Conservation (phyloP, 2,113 vertebrate genomes). For the Nansenia antarctica region DNA sequence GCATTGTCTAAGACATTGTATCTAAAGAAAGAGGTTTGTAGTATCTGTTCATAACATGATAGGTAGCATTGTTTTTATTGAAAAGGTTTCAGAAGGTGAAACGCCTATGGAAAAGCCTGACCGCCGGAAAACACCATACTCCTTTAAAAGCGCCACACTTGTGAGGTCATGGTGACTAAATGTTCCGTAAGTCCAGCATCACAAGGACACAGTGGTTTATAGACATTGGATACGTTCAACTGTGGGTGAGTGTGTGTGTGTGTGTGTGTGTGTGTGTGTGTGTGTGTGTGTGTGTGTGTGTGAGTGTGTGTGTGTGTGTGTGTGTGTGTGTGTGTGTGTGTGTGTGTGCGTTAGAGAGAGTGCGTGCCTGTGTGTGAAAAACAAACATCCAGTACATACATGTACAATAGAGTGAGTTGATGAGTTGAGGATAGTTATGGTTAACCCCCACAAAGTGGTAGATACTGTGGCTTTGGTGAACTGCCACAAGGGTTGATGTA, state of each 20-base stretch:
- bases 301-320: constrained; percentile 15
- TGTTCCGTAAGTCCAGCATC: constrained; percentile 12
- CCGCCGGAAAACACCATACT: constrained; percentile 13
- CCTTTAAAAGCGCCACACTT: constrained; percentile 16
- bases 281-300: constrained; percentile 24
- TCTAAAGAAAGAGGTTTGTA: constrained; percentile 32
- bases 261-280: constrained; percentile 23
- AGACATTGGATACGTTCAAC: constrained; percentile 21
- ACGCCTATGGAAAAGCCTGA: neutral
- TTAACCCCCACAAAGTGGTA: neutral
- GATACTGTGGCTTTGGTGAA: neutral
- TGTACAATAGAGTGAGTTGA: neutral
- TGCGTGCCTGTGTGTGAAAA: constrained; percentile 10
- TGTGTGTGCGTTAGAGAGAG: too few relatives aligned
- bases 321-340: constrained; percentile 17
- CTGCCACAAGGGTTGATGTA: neutral
- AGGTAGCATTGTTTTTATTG: constrained; percentile 17
- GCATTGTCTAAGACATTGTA: constrained; percentile 1
- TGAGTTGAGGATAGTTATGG: neutral
- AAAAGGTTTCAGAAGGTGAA: constrained; percentile 19
- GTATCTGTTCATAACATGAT: constrained; percentile 17
- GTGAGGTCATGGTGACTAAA: constrained; percentile 16
- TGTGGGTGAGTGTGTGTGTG: constrained; percentile 18
- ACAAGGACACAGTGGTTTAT: constrained; percentile 22
- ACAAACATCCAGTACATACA: neutral